Conservation (phyloP, 2,113 vertebrate species). For the Brachyhypopomus gauderio region DNA sequence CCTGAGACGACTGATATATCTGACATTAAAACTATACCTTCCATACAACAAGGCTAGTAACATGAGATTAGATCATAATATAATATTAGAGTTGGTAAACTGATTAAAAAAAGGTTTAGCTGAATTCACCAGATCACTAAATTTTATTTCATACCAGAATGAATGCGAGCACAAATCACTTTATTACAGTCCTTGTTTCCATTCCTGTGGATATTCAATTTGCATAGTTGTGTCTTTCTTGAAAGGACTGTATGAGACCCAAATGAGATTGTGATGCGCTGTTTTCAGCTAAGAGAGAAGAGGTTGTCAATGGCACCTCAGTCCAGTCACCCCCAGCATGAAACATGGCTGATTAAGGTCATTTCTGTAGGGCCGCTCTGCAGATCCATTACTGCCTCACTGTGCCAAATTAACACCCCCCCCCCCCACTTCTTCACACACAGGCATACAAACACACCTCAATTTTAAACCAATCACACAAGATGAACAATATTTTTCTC, state of each 20-base stretch:
- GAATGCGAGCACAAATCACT: constrained; percentile 15
- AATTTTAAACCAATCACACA: constrained; percentile 8
- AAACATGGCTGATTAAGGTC: constrained; percentile 70
- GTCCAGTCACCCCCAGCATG: constrained; percentile 50
- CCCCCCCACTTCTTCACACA: constrained; percentile 16
- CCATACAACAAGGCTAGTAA: not conserved
- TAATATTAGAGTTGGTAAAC: not conserved
- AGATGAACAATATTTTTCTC: not conserved
- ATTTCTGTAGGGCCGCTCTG: constrained; percentile 66
- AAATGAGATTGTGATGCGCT: constrained; percentile 64
- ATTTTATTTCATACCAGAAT: constrained; percentile 18
- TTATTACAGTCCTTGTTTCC: not conserved
- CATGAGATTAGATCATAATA: not conserved
- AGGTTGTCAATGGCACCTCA: constrained; percentile 61
- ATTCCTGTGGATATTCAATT: constrained; percentile 62
- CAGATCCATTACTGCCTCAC: constrained; percentile 62
- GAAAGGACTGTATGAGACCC: constrained; percentile 58
- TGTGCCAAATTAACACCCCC: constrained; percentile 61
- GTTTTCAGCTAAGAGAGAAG: constrained; percentile 64
- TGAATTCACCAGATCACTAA: not conserved
- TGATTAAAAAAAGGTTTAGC: not conserved
- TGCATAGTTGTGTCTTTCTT: constrained; percentile 54
- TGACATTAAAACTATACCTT: not conserved
- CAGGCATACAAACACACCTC: constrained; percentile 35
- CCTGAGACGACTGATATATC: no score